These are phyloP conservation scores for Chondrilla cf. caribensis DNA, from an alignment of 37 sponge, comb jelly and placozoan species.

Conservation along the genomic window DNA sequence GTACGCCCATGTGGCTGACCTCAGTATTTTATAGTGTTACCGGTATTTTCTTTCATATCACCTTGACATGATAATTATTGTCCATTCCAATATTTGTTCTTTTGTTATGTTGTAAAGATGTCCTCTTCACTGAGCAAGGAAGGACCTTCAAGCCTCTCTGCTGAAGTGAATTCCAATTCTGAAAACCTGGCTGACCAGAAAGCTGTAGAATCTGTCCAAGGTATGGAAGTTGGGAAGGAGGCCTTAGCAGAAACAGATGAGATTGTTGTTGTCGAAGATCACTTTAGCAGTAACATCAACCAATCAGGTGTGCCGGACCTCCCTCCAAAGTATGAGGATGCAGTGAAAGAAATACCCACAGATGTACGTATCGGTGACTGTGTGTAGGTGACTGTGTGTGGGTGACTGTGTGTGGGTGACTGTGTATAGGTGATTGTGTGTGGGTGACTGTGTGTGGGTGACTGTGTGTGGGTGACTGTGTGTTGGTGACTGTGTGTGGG, in stretches of 20 bases:
- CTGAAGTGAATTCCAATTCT: too few species aligned
- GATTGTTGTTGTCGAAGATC: slow-evolving; percentile 20
- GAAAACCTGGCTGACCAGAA: too few species aligned
- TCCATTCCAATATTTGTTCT: too few species aligned
- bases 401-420: not conserved
- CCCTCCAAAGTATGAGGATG: not conserved
- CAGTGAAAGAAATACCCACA: not conserved
- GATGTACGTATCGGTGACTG: too few species aligned
- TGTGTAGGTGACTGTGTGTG: not conserved
- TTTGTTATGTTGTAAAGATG: too few species aligned
- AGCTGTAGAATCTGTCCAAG: not conserved
- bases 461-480: not conserved
- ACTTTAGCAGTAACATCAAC: not conserved
- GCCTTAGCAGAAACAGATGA: not conserved
- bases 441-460: not conserved
- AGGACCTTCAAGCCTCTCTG: too few species aligned
- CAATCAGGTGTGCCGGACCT: not conserved
- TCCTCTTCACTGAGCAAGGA: too few species aligned
- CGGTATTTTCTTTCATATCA: too few species aligned
- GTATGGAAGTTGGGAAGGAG: slow-evolving; percentile 5
- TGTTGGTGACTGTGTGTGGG: not conserved
- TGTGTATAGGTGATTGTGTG: not conserved
- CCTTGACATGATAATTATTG: too few species aligned
- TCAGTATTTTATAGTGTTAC: too few species aligned
- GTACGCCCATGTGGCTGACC: too few species aligned